Percentiles rank a stretch among this genome's conserved stretches.
phyloP scores from a whole-genome alignment of 2,113 vertebrate genomes.

The Prunella fulvescens region DNA sequence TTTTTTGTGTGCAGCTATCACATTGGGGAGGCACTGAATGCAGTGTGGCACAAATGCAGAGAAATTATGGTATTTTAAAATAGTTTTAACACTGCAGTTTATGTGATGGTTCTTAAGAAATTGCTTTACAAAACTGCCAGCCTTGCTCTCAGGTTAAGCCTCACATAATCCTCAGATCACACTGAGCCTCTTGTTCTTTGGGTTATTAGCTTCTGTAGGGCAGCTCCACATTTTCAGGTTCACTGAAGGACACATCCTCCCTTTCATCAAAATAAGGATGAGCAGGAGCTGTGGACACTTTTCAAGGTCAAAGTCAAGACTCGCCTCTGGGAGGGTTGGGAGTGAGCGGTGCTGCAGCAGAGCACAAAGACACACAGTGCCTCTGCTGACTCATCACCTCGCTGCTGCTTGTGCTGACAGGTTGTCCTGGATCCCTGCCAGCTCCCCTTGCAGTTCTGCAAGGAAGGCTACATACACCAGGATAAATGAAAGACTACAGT shows the following conservation, averaged over 20 bases:
- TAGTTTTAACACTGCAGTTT: neutral
- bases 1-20: neutral
- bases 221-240: neutral
- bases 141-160: neutral
- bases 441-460: neutral
- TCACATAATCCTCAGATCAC: neutral
- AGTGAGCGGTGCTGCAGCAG: neutral
- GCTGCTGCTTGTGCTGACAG: neutral
- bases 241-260: neutral
- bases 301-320: neutral
- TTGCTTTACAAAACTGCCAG: neutral
- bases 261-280: neutral
- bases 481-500: neutral
- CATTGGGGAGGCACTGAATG: neutral
- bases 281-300: neutral
- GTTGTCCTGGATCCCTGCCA: neutral
- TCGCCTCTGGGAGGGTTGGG: neutral
- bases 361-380: neutral
- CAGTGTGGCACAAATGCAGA: neutral
- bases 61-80: neutral
- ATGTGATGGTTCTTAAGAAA: neutral
- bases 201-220: neutral
- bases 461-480: neutral
- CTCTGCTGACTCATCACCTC: slow-evolving; percentile 58
- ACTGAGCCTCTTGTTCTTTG: neutral